Conservation (phyloP, 2,888 invertebrate genomes). For the Aquatica leii region DNA sequence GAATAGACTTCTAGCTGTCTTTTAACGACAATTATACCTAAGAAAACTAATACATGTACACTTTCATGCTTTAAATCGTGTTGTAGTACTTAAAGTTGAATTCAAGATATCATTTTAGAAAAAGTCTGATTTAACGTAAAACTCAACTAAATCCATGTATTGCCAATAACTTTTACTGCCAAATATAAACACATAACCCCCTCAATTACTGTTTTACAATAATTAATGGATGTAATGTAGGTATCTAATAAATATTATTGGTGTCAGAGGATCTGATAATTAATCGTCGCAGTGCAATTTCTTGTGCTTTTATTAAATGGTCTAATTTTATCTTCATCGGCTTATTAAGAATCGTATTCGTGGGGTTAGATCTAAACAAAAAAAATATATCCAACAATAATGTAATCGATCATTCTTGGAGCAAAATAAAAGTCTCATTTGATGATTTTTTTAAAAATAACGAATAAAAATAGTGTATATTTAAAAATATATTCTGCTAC, state of each 20-base stretch:
- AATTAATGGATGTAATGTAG: constrained; percentile 3
- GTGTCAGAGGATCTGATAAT: too few species aligned
- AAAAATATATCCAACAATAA: too few species aligned
- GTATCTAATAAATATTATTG: neutral
- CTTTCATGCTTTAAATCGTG: constrained; percentile 5
- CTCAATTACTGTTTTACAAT: neutral
- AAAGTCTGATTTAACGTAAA: constrained; percentile 8
- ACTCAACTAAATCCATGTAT: neutral
- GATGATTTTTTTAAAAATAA: too few species aligned
- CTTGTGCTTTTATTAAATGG: too few species aligned
- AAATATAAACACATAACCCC: neutral
- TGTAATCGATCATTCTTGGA: too few species aligned
- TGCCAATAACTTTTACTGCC: constrained; percentile 12
- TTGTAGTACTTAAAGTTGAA: constrained; percentile 4
- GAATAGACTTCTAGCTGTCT: neutral
- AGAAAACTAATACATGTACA: neutral
- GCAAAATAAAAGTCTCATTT: too few species aligned
- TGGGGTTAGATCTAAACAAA: too few species aligned
- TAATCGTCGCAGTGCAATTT: too few species aligned
- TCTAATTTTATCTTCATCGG: too few species aligned
- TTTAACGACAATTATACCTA: neutral
- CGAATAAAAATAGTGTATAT: neutral
- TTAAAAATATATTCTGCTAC: constrained; percentile 3
- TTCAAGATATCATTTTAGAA: neutral
- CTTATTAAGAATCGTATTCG: too few species aligned